A percentile compares a stretch with the other conserved stretches of the same genome.
These are phyloP conservation scores for Gandaritis pyraliata DNA, from an alignment of 2,888 invertebrate species.

Conservation along the genomic window DNA sequence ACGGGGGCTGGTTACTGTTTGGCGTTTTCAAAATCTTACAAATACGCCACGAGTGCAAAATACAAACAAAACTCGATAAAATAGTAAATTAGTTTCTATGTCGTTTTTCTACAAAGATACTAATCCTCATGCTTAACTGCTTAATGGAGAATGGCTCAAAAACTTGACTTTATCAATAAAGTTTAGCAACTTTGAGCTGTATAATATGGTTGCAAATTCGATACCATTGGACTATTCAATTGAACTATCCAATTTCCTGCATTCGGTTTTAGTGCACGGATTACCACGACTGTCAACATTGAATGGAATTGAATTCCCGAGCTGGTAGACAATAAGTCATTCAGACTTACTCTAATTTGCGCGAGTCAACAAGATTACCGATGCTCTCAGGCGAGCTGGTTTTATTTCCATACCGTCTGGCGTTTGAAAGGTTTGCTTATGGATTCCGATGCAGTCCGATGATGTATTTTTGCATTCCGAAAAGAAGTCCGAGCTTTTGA, in stretches of 20 bases:
- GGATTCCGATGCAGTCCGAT: conserved; percentile 27
- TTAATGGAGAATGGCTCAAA: too few relatives aligned
- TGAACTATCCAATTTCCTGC: conserved; percentile 24
- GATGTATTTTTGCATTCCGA: background rate
- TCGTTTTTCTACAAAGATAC: too few relatives aligned
- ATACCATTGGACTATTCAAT: background rate
- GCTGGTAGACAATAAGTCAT: conserved; percentile 44
- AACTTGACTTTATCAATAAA: too few relatives aligned
- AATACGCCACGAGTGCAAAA: too few relatives aligned
- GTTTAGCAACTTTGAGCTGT: too few relatives aligned
- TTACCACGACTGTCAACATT: conserved; percentile 43
- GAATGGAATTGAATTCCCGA: conserved; percentile 40
- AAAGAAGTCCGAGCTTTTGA: too few relatives aligned
- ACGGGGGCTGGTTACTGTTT: too few relatives aligned
- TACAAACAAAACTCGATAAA: too few relatives aligned
- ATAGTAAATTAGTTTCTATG: too few relatives aligned
- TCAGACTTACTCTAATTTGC: conserved; percentile 46
- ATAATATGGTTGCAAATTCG: too few relatives aligned
- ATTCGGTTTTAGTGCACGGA: conserved; percentile 22
- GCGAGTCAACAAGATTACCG: conserved; percentile 44
- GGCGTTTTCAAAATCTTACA: too few relatives aligned
- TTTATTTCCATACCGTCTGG: conserved; percentile 36
- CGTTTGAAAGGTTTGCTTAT: conserved; percentile 35
- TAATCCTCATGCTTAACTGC: too few relatives aligned
- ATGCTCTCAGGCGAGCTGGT: conserved; percentile 24